Percentiles rank a stretch among this genome's conserved stretches.
These are phyloP conservation scores for Perdita meconis DNA, from an alignment of 2,888 invertebrate species.

Conservation along the genomic window DNA sequence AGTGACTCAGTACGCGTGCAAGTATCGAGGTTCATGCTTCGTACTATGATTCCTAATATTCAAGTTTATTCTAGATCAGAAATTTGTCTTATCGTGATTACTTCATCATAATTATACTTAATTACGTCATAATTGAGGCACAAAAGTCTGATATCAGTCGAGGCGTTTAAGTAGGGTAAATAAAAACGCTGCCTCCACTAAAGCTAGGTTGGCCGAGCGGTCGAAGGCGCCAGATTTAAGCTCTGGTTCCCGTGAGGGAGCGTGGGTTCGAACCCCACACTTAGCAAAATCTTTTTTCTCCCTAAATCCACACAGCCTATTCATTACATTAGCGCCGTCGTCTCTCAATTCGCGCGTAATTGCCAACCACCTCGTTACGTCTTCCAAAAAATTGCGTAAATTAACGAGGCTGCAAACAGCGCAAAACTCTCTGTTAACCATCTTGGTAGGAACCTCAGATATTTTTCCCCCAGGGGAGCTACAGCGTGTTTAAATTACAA, in stretches of 20 bases:
- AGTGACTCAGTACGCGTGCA: no score
- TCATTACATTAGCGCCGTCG: no score
- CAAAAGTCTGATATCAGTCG: no score
- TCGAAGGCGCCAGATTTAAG: conserved; percentile 90
- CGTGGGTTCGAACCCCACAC: conserved; percentile 90
- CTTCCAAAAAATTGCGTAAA: not conserved
- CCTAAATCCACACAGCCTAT: not conserved
- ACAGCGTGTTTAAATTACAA: not conserved
- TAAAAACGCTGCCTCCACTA: not conserved
- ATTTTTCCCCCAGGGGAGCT: not conserved
- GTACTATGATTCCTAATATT: no score
- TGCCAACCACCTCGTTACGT: not conserved
- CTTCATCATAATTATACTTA: no score
- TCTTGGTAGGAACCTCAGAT: not conserved
- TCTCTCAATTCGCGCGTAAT: not conserved
- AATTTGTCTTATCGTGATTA: no score
- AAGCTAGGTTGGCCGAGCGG: conserved; percentile 89
- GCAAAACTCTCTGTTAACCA: not conserved
- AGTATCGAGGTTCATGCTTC: no score
- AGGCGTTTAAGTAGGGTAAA: no score
- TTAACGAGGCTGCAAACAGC: not conserved
- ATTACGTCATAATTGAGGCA: no score
- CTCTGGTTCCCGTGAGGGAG: conserved; percentile 88
- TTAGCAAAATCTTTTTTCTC: conserved; percentile 85
- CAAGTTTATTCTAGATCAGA: no score